Evolutionary conservation across 2,888 invertebrate species (phyloP).

Genomic region (Caenorhabditis sulstoni): DNA sequence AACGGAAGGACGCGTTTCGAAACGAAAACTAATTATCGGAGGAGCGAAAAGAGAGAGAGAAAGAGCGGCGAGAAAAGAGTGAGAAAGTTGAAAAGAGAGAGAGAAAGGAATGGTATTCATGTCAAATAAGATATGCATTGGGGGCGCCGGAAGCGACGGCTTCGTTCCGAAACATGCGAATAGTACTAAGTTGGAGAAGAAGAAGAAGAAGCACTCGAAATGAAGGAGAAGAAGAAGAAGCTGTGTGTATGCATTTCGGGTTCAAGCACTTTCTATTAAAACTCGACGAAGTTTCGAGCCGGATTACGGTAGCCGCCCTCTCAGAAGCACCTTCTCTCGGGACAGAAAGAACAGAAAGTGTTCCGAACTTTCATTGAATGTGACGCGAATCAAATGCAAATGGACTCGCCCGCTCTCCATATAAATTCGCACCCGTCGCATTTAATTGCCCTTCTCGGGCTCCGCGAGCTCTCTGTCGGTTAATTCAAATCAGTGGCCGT

Average conservation of each 20-base stretch:
- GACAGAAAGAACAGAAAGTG: too few species aligned
- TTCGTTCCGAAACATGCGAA: constrained; percentile 59
- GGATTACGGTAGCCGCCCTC: neutral
- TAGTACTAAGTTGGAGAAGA: constrained; percentile 25
- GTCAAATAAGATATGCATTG: constrained; percentile 51
- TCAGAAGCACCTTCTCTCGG: too few species aligned
- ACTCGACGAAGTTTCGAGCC: neutral
- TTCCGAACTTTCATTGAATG: too few species aligned
- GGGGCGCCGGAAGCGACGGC: constrained; percentile 24
- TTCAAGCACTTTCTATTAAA: constrained; percentile 27
- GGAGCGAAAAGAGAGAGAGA: constrained; percentile 2
- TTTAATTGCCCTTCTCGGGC: constrained; percentile 41
- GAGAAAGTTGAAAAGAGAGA: neutral
- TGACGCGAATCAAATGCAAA: too few species aligned
- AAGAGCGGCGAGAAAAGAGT: constrained; percentile 8
- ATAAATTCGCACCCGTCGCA: constrained; percentile 21
- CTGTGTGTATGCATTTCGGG: constrained; percentile 41
- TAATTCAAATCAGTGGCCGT: constrained; percentile 52
- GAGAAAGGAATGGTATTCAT: constrained; percentile 42
- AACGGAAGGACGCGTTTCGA: constrained; percentile 10
- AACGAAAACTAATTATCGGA: constrained; percentile 50
- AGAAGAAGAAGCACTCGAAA: constrained; percentile 9
- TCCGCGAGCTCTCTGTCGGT: constrained; percentile 5
- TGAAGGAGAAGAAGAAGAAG: constrained; percentile 13
- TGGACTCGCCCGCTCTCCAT: neutral